Percentiles rank a stretch among this genome's conserved stretches.
Evolutionary conservation across 1,140 invertebrate genomes (phyloP).

Genomic region (Mizuhopecten yessoensis): DNA sequence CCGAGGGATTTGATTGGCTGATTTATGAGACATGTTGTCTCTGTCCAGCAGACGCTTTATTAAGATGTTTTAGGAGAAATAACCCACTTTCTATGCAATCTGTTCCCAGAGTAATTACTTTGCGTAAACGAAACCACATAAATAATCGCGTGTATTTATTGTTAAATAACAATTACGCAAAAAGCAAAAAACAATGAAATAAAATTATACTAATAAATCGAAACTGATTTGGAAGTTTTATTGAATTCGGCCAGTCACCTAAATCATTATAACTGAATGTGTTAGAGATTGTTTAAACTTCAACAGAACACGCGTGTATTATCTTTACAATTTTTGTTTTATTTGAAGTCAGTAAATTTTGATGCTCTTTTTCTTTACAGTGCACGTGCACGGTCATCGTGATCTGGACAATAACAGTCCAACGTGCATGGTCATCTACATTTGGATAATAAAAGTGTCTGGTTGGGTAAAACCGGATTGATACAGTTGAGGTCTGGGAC

Average conservation of each 20-base stretch:
- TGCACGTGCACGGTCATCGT: no score
- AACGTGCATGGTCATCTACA: no score
- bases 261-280: no score
- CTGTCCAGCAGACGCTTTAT: not conserved
- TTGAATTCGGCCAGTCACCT: not conserved
- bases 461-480: no score
- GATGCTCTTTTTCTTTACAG: no score
- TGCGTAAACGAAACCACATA: not conserved
- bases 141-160: not conserved
- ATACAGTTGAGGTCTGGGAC: no score
- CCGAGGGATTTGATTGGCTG: not conserved
- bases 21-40: conserved; percentile 20
- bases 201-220: not conserved
- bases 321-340: no score
- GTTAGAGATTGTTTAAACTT: no score
- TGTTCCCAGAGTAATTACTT: not conserved
- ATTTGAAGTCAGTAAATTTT: no score
- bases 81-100: not conserved
- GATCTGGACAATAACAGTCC: no score
- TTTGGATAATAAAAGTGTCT: no score
- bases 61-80: not conserved
- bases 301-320: no score
- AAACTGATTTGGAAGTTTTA: not conserved
- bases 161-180: not conserved
- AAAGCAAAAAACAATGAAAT: not conserved